phyloP scores from a whole-genome alignment of 1,140 invertebrate genomes.

The Tigriopus japonicus region DNA sequence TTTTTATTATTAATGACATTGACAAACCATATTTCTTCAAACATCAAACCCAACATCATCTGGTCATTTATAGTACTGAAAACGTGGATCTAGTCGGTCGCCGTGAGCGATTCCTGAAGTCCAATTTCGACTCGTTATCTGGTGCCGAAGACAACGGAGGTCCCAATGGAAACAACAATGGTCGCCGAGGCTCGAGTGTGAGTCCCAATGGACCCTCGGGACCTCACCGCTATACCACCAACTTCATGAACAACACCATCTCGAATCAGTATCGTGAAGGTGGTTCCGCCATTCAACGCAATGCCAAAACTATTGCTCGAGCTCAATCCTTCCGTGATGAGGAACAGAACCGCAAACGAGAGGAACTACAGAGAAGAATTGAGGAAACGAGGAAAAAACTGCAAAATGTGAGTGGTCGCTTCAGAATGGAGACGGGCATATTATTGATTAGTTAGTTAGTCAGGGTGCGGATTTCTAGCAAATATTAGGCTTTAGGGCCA shows the following conservation, averaged over 20 bases:
- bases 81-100: constrained; percentile 46
- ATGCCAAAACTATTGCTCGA: constrained; percentile 20
- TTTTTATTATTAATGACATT: constrained; percentile 8
- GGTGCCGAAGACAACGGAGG: constrained; percentile 9
- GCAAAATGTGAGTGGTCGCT: constrained; percentile 52
- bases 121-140: constrained; percentile 28
- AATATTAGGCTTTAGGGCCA: no score
- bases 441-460: no score
- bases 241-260: constrained; percentile 11
- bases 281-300: constrained; percentile 20
- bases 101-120: constrained; percentile 51
- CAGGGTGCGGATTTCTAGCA: no score
- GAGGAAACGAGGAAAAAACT: constrained; percentile 68
- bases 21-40: constrained; percentile 1
- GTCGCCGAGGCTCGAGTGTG: constrained; percentile 6
- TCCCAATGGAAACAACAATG: constrained; percentile 17
- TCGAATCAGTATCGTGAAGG: constrained; percentile 13
- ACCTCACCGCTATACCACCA: constrained; percentile 9
- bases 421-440: no score
- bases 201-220: background rate
- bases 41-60: constrained; percentile 22
- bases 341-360: constrained; percentile 34
- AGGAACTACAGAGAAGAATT: constrained; percentile 62
- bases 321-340: constrained; percentile 13
- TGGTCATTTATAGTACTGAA: constrained; percentile 38